These are phyloP conservation scores for Sebastes alutus DNA, from an alignment of 2,797 vertebrate genomes.

Conservation along the genomic window DNA sequence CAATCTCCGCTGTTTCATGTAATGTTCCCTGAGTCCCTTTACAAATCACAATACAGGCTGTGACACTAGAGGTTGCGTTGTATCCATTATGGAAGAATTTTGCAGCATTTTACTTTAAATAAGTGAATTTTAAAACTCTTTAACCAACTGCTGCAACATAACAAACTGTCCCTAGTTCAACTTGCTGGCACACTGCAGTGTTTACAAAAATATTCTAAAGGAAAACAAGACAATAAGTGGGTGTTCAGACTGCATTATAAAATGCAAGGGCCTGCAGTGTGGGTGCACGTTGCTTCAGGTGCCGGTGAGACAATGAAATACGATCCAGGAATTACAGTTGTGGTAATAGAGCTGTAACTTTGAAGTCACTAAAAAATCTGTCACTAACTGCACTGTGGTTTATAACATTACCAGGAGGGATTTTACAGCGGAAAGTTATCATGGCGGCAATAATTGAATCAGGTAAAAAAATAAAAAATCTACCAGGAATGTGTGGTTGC, in stretches of 20 bases:
- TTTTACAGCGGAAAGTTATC: background rate
- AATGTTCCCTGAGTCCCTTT: slow-evolving; percentile 17
- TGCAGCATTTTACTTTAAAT: background rate
- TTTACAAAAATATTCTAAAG: background rate
- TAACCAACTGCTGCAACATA: background rate
- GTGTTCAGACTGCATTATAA: background rate
- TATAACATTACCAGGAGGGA: background rate
- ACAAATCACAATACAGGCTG: slow-evolving; percentile 1
- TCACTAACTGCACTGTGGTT: background rate
- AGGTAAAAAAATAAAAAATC: background rate
- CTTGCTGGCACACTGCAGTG: background rate
- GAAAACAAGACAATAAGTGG: background rate
- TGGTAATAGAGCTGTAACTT: background rate
- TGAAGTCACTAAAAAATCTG: background rate
- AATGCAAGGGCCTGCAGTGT: background rate
- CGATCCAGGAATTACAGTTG: background rate
- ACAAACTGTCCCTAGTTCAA: background rate
- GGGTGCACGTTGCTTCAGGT: background rate
- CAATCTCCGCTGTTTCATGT: slow-evolving; percentile 20
- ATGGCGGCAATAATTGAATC: background rate
- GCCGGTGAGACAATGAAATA: background rate
- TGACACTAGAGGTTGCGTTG: background rate
- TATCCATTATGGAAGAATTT: background rate
- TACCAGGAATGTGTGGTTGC: background rate
- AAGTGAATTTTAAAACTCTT: background rate